Conservation (phyloP, 2,113 vertebrate genomes). For the Sinocyclocheilus anophthalmus region DNA sequence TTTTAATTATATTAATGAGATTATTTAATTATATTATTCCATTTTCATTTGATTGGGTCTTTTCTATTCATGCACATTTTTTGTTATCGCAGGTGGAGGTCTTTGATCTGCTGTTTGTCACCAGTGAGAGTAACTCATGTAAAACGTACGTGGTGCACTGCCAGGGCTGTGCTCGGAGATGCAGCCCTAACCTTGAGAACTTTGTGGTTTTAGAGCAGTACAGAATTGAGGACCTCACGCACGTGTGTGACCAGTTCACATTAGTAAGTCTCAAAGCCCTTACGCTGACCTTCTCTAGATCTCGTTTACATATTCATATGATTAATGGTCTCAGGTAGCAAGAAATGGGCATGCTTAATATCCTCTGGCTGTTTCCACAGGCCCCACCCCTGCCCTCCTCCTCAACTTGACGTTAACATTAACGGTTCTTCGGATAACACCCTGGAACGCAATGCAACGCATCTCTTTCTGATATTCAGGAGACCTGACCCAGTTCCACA, state of each 20-base stretch:
- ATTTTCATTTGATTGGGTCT: neutral
- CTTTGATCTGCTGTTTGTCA: constrained; percentile 97
- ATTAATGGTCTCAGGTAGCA: neutral
- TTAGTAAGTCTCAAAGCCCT: constrained; percentile 82
- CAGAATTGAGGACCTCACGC: constrained; percentile 96
- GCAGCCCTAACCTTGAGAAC: constrained; percentile 89
- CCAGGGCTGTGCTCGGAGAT: constrained; percentile 96
- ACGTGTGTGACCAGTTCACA: constrained; percentile 98
- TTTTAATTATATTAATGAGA: no score
- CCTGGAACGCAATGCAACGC: constrained; percentile 63
- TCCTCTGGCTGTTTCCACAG: constrained; percentile 68
- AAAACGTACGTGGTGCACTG: constrained; percentile 96
- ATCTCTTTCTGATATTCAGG: constrained; percentile 98
- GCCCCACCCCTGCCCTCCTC: constrained; percentile 94
- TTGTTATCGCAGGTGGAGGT: constrained; percentile 87
- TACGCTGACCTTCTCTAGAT: neutral
- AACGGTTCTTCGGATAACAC: constrained; percentile 80
- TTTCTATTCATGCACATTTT: neutral
- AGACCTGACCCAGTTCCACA: constrained; percentile 90
- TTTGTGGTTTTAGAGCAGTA: constrained; percentile 99
- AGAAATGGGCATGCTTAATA: neutral
- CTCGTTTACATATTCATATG: neutral
- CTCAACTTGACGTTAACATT: constrained; percentile 86
- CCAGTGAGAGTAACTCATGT: constrained; percentile 91
- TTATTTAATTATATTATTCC: neutral